These are phyloP conservation scores for Pteronotus mesoamericanus DNA, from an alignment of 2,797 vertebrate species.

Conservation along the genomic window DNA sequence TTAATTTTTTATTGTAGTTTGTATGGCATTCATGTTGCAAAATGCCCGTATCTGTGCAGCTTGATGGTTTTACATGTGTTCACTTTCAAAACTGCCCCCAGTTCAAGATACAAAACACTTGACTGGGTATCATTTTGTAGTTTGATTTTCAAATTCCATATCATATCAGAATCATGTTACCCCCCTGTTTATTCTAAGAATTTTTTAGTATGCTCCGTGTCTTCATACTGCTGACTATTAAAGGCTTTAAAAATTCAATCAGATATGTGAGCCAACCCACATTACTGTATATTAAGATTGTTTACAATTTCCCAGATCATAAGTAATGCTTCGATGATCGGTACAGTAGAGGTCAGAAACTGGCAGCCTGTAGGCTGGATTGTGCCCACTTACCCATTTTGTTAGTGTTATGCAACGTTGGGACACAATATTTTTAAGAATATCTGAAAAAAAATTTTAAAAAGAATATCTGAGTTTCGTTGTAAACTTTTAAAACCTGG, in stretches of 20 bases:
- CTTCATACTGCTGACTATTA: constrained; percentile 16
- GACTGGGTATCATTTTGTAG: neutral
- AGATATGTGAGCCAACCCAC: neutral
- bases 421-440: neutral
- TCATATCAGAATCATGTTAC: neutral
- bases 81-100: neutral
- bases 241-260: constrained; percentile 33
- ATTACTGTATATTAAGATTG: neutral
- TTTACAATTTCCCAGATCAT: constrained; percentile 35
- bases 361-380: neutral
- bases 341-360: neutral
- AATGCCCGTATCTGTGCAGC: neutral
- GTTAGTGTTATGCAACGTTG: neutral
- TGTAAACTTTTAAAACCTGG: constrained; percentile 2
- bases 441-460: neutral
- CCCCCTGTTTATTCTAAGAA: constrained; percentile 1
- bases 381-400: neutral
- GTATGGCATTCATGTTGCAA: neutral
- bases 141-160: constrained; percentile 42
- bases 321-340: neutral
- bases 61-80: constrained; percentile 36
- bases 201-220: neutral
- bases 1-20: constrained; percentile 10
- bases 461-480: neutral
- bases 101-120: constrained; percentile 18